A percentile compares a stretch with the other conserved stretches of the same genome.
phyloP scores from a whole-genome alignment of 2,113 vertebrate genomes.

The Tyrannus savana region DNA sequence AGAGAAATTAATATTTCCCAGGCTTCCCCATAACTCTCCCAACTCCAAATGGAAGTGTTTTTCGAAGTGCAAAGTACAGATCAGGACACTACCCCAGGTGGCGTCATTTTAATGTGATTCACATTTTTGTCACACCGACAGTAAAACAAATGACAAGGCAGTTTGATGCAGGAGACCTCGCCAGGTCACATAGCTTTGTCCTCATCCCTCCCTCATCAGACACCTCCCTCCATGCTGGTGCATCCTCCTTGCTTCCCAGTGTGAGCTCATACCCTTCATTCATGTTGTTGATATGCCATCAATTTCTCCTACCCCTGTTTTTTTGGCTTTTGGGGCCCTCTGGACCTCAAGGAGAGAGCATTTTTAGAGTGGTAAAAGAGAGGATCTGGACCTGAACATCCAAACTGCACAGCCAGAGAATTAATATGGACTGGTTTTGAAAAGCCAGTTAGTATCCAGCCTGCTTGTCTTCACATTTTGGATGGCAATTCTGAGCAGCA shows the following conservation, averaged over 20 bases:
- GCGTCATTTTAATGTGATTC: background rate
- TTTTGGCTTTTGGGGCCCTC: background rate
- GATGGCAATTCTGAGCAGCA: background rate
- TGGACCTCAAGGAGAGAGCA: background rate
- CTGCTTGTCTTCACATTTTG: background rate
- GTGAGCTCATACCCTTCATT: background rate
- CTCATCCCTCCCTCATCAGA: background rate
- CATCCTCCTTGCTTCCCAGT: background rate
- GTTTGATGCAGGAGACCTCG: background rate
- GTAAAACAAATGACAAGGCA: background rate
- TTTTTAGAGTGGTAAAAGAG: background rate
- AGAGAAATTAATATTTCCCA: background rate
- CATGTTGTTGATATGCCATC: accelerated
- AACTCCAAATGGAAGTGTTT: background rate
- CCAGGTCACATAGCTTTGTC: background rate
- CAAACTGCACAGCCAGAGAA: background rate
- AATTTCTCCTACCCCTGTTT: background rate
- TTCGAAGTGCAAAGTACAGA: background rate
- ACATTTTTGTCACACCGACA: background rate
- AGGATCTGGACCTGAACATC: background rate
- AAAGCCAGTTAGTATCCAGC: background rate
- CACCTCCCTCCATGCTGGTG: background rate
- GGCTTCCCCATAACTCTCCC: background rate
- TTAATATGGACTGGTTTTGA: background rate
- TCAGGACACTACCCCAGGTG: background rate